Percentiles rank a stretch among this genome's conserved stretches.
Conservation (phyloP, 2,797 vertebrate species). For the Tamandua tetradactyla region DNA sequence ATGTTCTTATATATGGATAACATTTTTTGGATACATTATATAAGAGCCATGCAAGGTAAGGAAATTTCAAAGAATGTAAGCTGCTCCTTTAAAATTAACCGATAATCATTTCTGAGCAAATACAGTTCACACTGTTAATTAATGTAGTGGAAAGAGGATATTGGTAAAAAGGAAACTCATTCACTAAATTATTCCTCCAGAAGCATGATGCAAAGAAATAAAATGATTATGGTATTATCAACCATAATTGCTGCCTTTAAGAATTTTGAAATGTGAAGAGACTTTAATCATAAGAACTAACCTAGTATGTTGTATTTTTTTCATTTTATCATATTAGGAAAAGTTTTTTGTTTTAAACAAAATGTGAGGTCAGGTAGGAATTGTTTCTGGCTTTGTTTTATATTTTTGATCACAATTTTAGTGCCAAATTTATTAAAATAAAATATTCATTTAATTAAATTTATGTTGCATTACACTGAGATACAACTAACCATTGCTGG, state of each 20-base stretch:
- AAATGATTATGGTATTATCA: constrained; percentile 20
- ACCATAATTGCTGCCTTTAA: background rate
- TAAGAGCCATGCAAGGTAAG: background rate
- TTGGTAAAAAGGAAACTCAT: background rate
- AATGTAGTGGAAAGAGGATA: background rate
- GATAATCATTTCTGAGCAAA: background rate
- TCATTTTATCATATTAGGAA: too few species aligned
- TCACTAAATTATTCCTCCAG: background rate
- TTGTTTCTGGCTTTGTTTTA: too few species aligned
- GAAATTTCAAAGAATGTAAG: background rate
- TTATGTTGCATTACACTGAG: too few species aligned
- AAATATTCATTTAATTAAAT: too few species aligned
- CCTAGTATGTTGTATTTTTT: background rate
- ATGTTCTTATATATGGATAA: background rate
- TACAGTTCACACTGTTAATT: background rate
- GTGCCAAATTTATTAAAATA: too few species aligned
- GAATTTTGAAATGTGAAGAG: constrained; percentile 20
- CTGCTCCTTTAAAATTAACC: background rate
- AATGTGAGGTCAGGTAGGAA: too few species aligned
- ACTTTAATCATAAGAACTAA: background rate
- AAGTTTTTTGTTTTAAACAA: too few species aligned
- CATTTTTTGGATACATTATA: background rate
- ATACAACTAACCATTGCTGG: too few species aligned
- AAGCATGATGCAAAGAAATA: background rate
- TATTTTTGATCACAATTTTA: too few species aligned